These are phyloP conservation scores for Oreochromis niloticus DNA, from an alignment of 2,113 vertebrate genomes.

Conservation along the genomic window DNA sequence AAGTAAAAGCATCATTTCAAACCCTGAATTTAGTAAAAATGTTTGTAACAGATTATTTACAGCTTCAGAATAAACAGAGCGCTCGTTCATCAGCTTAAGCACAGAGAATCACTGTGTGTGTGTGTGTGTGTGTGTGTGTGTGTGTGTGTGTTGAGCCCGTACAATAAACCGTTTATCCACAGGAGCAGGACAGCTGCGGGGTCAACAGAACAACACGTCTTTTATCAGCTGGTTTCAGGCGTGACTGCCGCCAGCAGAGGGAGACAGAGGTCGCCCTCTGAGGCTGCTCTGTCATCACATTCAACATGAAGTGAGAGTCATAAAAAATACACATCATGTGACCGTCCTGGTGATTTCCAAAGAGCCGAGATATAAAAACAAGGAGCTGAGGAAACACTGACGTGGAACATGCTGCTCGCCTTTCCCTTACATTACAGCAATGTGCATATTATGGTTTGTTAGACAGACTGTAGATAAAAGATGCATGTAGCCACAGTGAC, in stretches of 20 bases:
- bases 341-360: not conserved
- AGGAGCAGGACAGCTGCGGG: constrained; percentile 17
- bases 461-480: not conserved
- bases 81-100: not conserved
- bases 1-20: accelerated
- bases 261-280: not conserved
- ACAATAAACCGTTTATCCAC: constrained; percentile 9
- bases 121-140: not conserved
- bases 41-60: not conserved
- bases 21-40: not conserved
- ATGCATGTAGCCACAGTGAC: not conserved
- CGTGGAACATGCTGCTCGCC: not conserved
- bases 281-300: not conserved
- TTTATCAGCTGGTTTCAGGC: not conserved
- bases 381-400: not conserved
- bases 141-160: not conserved
- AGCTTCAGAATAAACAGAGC: not conserved
- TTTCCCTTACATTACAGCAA: accelerated
- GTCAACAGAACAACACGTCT: not conserved
- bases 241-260: not conserved
- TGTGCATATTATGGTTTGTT: not conserved
- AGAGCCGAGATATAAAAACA: not conserved
- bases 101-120: not conserved
- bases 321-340: not conserved
- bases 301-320: not conserved